Evolutionary conservation across 2,888 invertebrate genomes (phyloP).

Genomic region (Atrina japonica): DNA sequence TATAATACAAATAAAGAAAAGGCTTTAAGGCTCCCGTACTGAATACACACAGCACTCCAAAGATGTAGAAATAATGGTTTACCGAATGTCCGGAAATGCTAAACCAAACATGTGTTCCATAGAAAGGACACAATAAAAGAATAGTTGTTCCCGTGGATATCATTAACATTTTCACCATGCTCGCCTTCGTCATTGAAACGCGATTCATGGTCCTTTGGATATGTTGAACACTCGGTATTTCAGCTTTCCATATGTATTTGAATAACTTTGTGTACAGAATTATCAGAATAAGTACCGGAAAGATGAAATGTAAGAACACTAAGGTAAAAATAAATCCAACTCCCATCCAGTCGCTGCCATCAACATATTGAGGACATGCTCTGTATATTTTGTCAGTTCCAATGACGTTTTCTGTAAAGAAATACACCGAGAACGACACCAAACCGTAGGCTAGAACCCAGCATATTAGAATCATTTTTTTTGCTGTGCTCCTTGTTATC

Average conservation of each 20-base stretch:
- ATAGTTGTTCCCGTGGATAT: slow-evolving; percentile 59
- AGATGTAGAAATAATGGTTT: slow-evolving; percentile 57
- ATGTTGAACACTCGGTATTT: slow-evolving; percentile 49
- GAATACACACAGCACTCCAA: slow-evolving; percentile 57
- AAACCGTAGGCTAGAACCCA: slow-evolving; percentile 63
- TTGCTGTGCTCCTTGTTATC: slow-evolving; percentile 75
- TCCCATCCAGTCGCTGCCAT: slow-evolving; percentile 52
- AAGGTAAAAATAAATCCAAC: slow-evolving; percentile 59
- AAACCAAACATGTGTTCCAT: slow-evolving; percentile 60
- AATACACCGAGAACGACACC: slow-evolving; percentile 67
- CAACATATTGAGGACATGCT: slow-evolving; percentile 63
- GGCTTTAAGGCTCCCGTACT: slow-evolving; percentile 69
- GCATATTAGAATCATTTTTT: slow-evolving; percentile 69
- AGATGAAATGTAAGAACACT: slow-evolving; percentile 57
- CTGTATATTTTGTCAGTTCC: slow-evolving; percentile 6
- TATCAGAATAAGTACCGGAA: slow-evolving; percentile 61
- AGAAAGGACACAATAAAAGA: slow-evolving; percentile 60
- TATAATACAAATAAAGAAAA: slow-evolving; percentile 72
- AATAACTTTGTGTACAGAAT: slow-evolving; percentile 67
- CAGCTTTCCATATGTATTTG: slow-evolving; percentile 70
- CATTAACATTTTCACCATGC: slow-evolving; percentile 78
- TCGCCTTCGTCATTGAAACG: slow-evolving; percentile 77
- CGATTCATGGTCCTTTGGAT: slow-evolving; percentile 72
- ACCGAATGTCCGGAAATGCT: too few species aligned
- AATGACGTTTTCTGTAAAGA: slow-evolving; percentile 56